Base-by-base conservation (phyloP, 2,888 invertebrate genomes). In the Ennomos erosarius region DNA sequence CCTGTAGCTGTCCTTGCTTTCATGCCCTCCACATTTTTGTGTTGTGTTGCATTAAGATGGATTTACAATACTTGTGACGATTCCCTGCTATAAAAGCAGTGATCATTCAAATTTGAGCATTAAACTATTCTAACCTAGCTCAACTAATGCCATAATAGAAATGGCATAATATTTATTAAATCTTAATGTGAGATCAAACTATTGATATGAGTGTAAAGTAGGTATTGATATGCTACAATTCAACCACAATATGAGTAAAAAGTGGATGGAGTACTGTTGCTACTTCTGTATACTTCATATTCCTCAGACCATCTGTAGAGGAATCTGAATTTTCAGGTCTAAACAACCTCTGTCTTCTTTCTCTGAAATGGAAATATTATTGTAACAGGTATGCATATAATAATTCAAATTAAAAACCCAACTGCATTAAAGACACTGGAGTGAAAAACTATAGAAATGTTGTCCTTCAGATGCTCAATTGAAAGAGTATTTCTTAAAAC, bases 171-270 rank as follows among this genome's bases (percentile, higher is more conserved):
- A 26, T 26, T 26, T 26, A 26, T 26, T 1, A 26, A 26, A 26
- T 26, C 4, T 13, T 38, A 26, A 35, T 10, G 11, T 36, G 35
- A 45, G 16, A 47, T 37, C 36, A 36, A 36, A 36, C 10, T 10
- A 36, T 9, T 36, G 36, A 26, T 26, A 26, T 67, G 60, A 59
- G 13, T 35, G 10, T 45, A 35, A 50, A 49, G 10, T 49, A 38
- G 51, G 56, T 62, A 16, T 65, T 55, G 76, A 79, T 83, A 82
- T 79, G 79, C 78, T 89, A 88, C 89, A 84, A 78, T 71, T 94
- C 94, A 55, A 94, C 94, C 80, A 94, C 87, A 76, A 94, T 90
- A 85, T 94, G 94, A 62, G 95, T 94, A 76, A 94, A 95, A n/a
- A 94, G 84, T 65, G 93, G 91, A 75, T 94, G 93, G 52, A 93